These are phyloP conservation scores for Cavia aperea DNA, from an alignment of 2,113 vertebrate species.

Conservation along the genomic window DNA sequence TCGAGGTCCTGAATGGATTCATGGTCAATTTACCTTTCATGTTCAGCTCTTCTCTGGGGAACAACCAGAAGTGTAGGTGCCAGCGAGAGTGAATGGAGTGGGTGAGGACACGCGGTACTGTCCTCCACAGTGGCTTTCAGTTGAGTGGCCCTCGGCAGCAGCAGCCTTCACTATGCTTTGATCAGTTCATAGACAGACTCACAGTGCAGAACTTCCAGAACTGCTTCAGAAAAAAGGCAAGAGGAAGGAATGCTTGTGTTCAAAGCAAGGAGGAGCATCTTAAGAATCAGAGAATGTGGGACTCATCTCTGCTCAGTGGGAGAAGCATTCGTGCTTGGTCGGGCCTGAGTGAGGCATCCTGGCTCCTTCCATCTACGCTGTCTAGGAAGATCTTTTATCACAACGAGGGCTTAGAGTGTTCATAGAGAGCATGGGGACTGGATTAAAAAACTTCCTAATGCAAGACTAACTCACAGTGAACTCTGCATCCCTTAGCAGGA, in stretches of 20 bases:
- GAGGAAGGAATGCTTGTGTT: background rate
- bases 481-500: background rate
- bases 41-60: background rate
- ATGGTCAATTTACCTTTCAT: background rate
- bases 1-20: background rate
- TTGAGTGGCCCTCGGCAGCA: background rate
- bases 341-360: background rate
- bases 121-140: too few species aligned
- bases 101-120: background rate
- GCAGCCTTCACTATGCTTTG: background rate
- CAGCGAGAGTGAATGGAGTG: background rate
- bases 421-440: background rate
- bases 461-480: background rate
- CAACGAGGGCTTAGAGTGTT: background rate
- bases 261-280: background rate
- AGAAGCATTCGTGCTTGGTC: background rate
- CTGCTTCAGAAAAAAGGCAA: background rate
- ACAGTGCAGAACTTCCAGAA: fast-evolving
- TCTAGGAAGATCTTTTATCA: background rate
- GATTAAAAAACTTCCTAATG: background rate
- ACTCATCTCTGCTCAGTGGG: background rate
- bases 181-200: background rate
- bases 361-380: background rate
- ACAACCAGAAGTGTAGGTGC: background rate
- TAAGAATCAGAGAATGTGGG: background rate